Evolutionary conservation across 2,797 vertebrate species (phyloP).

Genomic region (Capromys pilorides): DNA sequence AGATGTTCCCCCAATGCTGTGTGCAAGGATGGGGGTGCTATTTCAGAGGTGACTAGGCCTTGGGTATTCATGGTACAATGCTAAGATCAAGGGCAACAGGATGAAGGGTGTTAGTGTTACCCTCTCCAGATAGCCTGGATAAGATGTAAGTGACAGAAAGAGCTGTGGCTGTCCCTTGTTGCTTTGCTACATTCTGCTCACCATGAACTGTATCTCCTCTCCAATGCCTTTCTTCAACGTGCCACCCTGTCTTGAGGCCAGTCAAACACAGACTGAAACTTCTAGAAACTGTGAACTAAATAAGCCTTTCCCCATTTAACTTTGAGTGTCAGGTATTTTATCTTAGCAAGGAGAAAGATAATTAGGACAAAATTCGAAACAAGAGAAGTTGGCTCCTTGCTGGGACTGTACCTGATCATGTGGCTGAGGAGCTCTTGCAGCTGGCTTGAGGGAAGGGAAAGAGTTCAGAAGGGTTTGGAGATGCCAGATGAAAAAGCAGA

Average conservation of each 20-base stretch:
- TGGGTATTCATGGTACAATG: neutral
- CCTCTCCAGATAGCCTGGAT: neutral
- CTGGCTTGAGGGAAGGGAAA: neutral
- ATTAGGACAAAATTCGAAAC: neutral
- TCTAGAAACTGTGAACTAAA: neutral
- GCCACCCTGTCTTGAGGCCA: neutral
- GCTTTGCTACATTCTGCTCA: neutral
- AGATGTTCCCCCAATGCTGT: neutral
- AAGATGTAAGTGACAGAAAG: neutral
- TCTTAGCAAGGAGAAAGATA: neutral
- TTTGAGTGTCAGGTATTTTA: neutral
- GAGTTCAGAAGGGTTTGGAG: neutral
- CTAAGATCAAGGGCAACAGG: neutral
- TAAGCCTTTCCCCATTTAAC: neutral
- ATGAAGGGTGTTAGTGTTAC: neutral
- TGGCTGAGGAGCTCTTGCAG: neutral
- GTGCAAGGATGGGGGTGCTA: neutral
- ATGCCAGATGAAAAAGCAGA: neutral
- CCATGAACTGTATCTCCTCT: neutral
- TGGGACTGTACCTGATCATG: neutral
- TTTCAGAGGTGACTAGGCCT: neutral
- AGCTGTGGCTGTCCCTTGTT: neutral
- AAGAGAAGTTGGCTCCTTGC: neutral
- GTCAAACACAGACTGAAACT: neutral
- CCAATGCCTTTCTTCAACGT: neutral